phyloP scores from a whole-genome alignment of 1,140 invertebrate species.

The Heliconius congener region DNA sequence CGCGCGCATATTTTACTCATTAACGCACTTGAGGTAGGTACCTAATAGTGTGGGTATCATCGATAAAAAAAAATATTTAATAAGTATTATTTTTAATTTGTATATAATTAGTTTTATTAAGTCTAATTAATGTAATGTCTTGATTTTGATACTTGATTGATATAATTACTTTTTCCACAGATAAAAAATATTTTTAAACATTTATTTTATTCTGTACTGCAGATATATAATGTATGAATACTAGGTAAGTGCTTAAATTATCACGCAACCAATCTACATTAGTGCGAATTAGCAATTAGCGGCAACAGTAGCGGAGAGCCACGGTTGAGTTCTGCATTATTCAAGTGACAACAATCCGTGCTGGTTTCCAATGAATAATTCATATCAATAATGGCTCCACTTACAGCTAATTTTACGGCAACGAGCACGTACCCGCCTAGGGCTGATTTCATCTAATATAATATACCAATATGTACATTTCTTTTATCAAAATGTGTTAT shows the following conservation, averaged over 20 bases:
- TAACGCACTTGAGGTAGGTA: constrained; percentile 54
- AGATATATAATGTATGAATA: neutral
- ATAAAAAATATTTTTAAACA: neutral
- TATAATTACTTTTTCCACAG: neutral
- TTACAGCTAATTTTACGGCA: constrained; percentile 54
- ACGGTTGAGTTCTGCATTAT: constrained; percentile 70
- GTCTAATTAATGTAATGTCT: neutral
- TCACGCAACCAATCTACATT: constrained; percentile 25
- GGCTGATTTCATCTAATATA: constrained; percentile 39
- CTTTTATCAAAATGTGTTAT: neutral
- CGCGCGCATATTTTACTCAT: constrained; percentile 67
- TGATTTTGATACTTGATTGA: neutral
- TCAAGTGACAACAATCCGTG: constrained; percentile 68
- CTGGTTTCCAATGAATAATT: constrained; percentile 73
- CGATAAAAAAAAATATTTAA: constrained; percentile 4
- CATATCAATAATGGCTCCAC: constrained; percentile 62
- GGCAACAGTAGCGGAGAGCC: constrained; percentile 40
- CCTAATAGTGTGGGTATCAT: constrained; percentile 37
- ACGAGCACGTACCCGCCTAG: constrained; percentile 37
- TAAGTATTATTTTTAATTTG: neutral
- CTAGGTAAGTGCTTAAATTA: constrained; percentile 12
- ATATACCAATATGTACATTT: neutral
- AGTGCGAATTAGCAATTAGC: constrained; percentile 40
- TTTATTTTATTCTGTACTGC: neutral
- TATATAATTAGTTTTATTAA: neutral